phyloP scores from a whole-genome alignment of 1,140 invertebrate genomes.

The Hesperophylax magnus region DNA sequence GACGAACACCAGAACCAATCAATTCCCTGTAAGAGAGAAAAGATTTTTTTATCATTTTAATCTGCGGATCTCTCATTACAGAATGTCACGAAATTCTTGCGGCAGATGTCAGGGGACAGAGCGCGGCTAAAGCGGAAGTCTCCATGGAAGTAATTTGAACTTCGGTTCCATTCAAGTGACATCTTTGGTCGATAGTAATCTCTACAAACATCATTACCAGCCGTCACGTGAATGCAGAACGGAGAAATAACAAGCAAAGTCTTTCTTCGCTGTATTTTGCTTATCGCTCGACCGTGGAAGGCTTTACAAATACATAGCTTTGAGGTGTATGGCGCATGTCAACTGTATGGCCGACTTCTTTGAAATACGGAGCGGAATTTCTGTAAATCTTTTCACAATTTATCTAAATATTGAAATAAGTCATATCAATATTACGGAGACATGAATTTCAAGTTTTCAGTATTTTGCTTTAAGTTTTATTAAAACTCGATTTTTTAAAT shows the following conservation, averaged over 20 bases:
- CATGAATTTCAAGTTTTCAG: too few relatives aligned
- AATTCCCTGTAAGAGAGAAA: neutral
- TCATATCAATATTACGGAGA: too few relatives aligned
- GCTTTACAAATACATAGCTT: too few relatives aligned
- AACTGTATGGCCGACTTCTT: too few relatives aligned
- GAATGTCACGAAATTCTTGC: neutral
- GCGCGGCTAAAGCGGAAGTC: neutral
- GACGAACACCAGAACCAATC: neutral
- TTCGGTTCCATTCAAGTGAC: neutral
- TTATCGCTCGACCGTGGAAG: neutral
- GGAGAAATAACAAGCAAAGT: conserved; percentile 22
- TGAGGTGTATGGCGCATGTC: too few relatives aligned
- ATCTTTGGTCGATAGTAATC: conserved; percentile 29
- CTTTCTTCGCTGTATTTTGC: neutral
- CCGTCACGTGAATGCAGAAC: conserved; percentile 28
- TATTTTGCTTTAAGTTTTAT: too few relatives aligned
- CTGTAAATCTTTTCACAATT: too few relatives aligned
- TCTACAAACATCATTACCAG: conserved; percentile 27
- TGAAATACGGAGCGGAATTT: too few relatives aligned
- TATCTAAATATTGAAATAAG: too few relatives aligned
- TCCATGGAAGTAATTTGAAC: conserved; percentile 13
- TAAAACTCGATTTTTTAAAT: too few relatives aligned
- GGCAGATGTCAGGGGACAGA: neutral
- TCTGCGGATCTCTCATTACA: conserved; percentile 9
- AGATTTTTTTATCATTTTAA: conserved; percentile 17